Percentiles rank a stretch among this genome's conserved stretches.
Evolutionary conservation across 37 sponge, comb jelly and placozoan species (phyloP).

Genomic region (Haliclona indistincta): DNA sequence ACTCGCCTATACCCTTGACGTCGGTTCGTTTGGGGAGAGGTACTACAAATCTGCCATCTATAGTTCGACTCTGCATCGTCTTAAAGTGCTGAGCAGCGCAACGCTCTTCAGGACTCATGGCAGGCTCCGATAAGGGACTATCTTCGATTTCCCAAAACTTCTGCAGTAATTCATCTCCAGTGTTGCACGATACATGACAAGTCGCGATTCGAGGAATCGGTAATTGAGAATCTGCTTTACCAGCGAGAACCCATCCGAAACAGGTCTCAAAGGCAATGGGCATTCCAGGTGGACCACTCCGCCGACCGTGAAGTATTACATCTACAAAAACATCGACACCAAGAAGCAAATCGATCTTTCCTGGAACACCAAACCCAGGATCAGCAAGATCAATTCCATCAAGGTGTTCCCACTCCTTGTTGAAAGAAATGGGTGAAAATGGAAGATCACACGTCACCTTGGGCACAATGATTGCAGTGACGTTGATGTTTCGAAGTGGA

Average conservation of each 20-base stretch:
- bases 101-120: constrained; percentile 9
- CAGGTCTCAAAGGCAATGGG: constrained; percentile 35
- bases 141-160: constrained; percentile 40
- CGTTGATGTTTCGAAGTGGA: not conserved
- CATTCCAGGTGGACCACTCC: constrained; percentile 17
- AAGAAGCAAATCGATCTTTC: constrained; percentile 27
- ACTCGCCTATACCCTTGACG: constrained; percentile 17
- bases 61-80: constrained; percentile 1
- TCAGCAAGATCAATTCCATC: constrained; percentile 12
- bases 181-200: not conserved
- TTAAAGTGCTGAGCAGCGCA: constrained; percentile 18
- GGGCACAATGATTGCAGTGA: constrained; percentile 24
- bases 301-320: constrained; percentile 33
- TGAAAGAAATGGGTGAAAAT: too few species aligned
- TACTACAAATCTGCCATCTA: constrained; percentile 25
- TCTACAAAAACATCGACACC: constrained; percentile 10
- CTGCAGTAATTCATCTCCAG: constrained; percentile 5
- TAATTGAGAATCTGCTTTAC: not conserved
- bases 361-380: constrained; percentile 10
- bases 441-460: too few species aligned
- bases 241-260: constrained; percentile 44
- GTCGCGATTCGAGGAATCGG: not conserved
- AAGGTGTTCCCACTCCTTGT: not conserved
- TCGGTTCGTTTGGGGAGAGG: constrained; percentile 4
- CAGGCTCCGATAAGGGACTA: not conserved